Base-by-base conservation (phyloP, 2,113 vertebrate genomes). In the Python bivittatus region DNA sequence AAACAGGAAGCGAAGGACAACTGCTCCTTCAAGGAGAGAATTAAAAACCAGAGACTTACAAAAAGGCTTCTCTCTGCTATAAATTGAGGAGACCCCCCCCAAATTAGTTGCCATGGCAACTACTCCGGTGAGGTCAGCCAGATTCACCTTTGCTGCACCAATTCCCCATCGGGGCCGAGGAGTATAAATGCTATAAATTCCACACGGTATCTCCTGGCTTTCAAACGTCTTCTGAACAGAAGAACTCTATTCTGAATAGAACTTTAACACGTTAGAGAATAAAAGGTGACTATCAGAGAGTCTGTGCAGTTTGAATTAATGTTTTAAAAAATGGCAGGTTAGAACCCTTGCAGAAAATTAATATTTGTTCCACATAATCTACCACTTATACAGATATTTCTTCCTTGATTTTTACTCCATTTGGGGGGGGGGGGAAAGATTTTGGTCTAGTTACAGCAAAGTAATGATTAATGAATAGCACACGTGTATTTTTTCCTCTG, bases 91-190 rank as follows among this genome's bases (percentile, higher is more conserved):
- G 94, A 95, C 94, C 22, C 72, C 38, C 72, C 33, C 72, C 96
- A 94, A 97, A 94, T 54, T 94, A 64, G 96, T 97, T 97, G 95
- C 96, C 97, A 97, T 96, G 96, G 97, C 96, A 97, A 98, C 98
- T 44, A 53, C 96, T 95, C 96, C 85, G 92, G 93, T 93, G 96
- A 96, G 97, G 97, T 97, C 97, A 96, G 96, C 95, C 96, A 96
- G 94, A 93, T 93, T 96, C 98, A 97, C 97, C 97, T 95, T 96
- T 96, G 96, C 96, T 95, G 94, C 89, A 91, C 92, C 88, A 95
- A 97, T 97, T 96, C 97, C 96, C 97, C 94, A 96, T 97, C 94
- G 97, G 94, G 94, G 97, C 96, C 96, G 97, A 97, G 91, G 22
- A 94, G 93, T 95, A 97, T 96, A 97, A 97, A 96, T 92, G 97